Percentiles rank a stretch among this genome's conserved stretches.
Conservation (phyloP, 1,140 invertebrate genomes). For the Pachyrhynchus sulphureomaculatus region DNA sequence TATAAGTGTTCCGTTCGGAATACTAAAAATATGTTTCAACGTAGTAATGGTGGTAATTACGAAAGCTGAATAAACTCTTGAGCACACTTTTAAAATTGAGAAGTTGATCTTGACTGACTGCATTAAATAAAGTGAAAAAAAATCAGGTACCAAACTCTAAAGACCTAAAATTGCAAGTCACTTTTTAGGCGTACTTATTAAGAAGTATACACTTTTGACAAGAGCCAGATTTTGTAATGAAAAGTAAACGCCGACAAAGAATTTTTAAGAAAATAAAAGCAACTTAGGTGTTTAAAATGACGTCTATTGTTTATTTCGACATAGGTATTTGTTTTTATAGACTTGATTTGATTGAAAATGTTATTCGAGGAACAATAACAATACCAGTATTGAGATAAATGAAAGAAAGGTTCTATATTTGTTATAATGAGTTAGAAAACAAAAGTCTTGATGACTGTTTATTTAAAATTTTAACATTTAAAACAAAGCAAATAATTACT, state of each 20-base stretch:
- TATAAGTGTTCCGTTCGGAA: no score
- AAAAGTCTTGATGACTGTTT: no score
- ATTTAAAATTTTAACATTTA: no score
- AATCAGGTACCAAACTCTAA: neutral
- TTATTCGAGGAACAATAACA: neutral
- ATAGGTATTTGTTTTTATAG: conserved; percentile 22
- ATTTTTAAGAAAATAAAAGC: conserved; percentile 15
- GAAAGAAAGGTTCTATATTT: no score
- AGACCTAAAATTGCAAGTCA: conserved; percentile 20
- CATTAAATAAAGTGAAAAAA: conserved; percentile 3
- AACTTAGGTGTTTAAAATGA: conserved; percentile 14
- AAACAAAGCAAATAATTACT: no score
- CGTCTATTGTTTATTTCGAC: conserved; percentile 21
- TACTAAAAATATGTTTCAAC: no score
- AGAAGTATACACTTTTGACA: conserved; percentile 25
- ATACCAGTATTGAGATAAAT: neutral
- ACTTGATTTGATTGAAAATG: conserved; percentile 2
- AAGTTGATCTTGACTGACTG: neutral
- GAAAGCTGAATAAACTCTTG: no score
- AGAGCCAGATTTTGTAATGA: conserved; percentile 16
- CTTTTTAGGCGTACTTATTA: conserved; percentile 21
- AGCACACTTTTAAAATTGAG: no score
- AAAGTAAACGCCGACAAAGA: conserved; percentile 15
- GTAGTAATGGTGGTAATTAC: no score
- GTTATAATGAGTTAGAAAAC: no score